Percentiles rank a stretch among this genome's conserved stretches.
phyloP scores from a whole-genome alignment of 2,113 vertebrate species.

The Ceuthmochares aereus region DNA sequence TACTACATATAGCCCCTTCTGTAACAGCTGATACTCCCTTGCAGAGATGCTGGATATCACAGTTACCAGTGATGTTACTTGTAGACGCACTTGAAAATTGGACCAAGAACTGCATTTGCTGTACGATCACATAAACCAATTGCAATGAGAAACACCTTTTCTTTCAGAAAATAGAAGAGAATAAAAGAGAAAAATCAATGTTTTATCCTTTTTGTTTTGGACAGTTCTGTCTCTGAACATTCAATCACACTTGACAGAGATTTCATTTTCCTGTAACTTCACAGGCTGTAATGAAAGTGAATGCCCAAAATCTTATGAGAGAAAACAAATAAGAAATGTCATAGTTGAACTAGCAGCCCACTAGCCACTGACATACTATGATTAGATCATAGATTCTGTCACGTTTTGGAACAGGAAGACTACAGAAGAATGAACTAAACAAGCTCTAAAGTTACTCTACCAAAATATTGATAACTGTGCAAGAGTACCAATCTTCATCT shows the following conservation, averaged over 20 bases:
- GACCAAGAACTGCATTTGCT: neutral
- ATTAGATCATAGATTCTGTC: neutral
- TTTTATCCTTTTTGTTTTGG: neutral
- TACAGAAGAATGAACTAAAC: neutral
- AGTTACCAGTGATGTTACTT: neutral
- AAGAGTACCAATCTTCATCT: neutral
- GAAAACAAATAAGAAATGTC: slow-evolving; percentile 28
- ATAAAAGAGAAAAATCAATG: neutral
- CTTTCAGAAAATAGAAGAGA: neutral
- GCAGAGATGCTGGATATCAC: neutral
- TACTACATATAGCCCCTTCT: rapidly evolving
- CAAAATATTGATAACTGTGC: neutral
- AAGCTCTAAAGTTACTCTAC: neutral
- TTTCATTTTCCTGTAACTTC: slow-evolving; percentile 9
- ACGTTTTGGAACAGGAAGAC: neutral
- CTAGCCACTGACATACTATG: neutral
- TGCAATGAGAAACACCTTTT: neutral
- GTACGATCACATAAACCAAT: neutral
- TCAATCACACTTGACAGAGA: slow-evolving; percentile 33
- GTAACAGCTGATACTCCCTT: neutral
- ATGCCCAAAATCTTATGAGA: neutral
- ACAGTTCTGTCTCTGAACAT: slow-evolving; percentile 1
- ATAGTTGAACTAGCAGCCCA: neutral
- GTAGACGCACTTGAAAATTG: neutral
- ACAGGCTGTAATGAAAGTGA: slow-evolving; percentile 4